phyloP scores from a whole-genome alignment of 2,113 vertebrate genomes.

The Bufo bufo region DNA sequence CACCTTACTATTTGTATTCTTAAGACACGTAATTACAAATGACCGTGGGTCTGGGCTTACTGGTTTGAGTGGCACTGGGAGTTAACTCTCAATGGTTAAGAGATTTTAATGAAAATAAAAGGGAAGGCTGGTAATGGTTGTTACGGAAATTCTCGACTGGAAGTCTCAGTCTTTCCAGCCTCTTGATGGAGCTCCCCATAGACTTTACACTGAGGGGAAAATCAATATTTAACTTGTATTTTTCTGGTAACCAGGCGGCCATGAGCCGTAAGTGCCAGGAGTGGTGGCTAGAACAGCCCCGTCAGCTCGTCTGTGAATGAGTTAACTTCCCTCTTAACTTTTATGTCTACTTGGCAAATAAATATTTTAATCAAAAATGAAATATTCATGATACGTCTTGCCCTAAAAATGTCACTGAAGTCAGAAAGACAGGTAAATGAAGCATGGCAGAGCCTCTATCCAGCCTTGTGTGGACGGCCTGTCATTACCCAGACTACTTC shows the following conservation, averaged over 20 bases:
- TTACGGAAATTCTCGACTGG: neutral
- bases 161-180: neutral
- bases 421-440: slow-evolving; percentile 6
- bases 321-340: slow-evolving; percentile 34
- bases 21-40: neutral
- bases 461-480: neutral
- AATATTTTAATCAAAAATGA: slow-evolving; percentile 53
- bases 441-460: slow-evolving; percentile 1
- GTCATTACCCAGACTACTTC: neutral
- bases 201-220: neutral
- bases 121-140: neutral
- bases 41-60: no score
- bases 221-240: slow-evolving; percentile 22
- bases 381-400: slow-evolving; percentile 43
- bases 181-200: slow-evolving; percentile 4
- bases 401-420: slow-evolving; percentile 46
- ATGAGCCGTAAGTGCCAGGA: neutral
- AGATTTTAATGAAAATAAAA: neutral
- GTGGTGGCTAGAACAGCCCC: neutral
- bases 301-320: neutral
- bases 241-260: neutral
- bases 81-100: neutral
- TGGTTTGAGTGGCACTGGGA: neutral
- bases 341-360: slow-evolving; percentile 30
- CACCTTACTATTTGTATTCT: neutral